A percentile compares a stretch with the other conserved stretches of the same genome.
Evolutionary conservation across 2,113 vertebrate species (phyloP).

Genomic region (Pyrgilauda ruficollis): DNA sequence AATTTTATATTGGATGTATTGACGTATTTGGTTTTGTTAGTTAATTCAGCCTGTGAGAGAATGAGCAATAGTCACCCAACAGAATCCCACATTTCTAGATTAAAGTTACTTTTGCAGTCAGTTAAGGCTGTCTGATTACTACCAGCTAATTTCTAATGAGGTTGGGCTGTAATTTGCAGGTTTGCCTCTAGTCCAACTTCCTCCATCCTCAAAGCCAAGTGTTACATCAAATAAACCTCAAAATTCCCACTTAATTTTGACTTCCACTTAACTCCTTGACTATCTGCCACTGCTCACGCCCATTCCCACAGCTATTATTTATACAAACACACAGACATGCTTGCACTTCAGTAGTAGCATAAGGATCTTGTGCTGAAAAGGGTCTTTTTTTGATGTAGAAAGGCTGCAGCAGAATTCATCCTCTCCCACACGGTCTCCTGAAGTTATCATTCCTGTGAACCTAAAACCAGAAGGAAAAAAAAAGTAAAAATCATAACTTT

Average conservation of each 20-base stretch:
- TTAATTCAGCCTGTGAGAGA: neutral
- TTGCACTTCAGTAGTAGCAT: neutral
- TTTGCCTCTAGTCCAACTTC: conserved; percentile 61
- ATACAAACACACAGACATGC: conserved; percentile 29
- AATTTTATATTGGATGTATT: neutral
- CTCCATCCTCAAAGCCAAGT: conserved; percentile 50
- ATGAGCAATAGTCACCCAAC: neutral
- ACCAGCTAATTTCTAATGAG: conserved; percentile 58
- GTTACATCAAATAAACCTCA: conserved; percentile 60
- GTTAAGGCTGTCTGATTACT: conserved; percentile 30
- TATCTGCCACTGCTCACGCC: neutral
- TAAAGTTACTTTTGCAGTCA: conserved; percentile 26
- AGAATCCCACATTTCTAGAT: conserved; percentile 38
- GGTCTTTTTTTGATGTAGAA: neutral
- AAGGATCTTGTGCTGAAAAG: neutral
- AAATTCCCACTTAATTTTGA: conserved; percentile 63
- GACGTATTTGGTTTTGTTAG: neutral
- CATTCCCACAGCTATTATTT: conserved; percentile 53
- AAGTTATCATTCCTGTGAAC: neutral
- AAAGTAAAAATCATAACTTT: neutral
- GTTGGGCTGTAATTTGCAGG: conserved; percentile 50
- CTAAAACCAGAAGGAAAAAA: neutral
- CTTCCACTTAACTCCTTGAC: conserved; percentile 59
- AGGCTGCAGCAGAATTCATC: neutral
- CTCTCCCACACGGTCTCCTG: neutral